Evolutionary conservation across 2,113 vertebrate genomes (phyloP), one percentile per base, ranked within the genome.

Genomic region (Mus spicilegus): DNA sequence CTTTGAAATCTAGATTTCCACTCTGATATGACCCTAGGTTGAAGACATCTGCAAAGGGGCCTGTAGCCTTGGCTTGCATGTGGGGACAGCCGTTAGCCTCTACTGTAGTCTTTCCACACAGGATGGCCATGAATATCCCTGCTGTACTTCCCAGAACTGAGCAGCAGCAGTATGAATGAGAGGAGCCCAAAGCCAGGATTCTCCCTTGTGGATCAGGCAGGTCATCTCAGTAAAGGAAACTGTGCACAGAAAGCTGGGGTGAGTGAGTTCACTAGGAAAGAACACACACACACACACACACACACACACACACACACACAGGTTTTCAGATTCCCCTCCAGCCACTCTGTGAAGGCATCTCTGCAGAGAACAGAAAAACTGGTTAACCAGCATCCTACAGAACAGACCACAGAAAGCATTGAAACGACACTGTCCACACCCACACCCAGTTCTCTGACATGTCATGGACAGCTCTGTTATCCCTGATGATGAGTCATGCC

Each of bases 241-340:
- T 0, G 5, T 0, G 17, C 7, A 3, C 14, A 1, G 49, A 33
- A 1, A 5, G 4, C 30, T 7, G 4, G 54, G 17, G 5, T 7
- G 2, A 39, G 42, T 3, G 11, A 54, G 0, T 30, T 22, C 30
- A 20, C 30, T 54, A 33, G 7, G 36, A 61, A 42, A 22, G 20
- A 42, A 84, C 7, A n/a, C 33, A 24, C 39, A 22, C 39, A 69
- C 67, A 33, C 67, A 33, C 58, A 61, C 58, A 22, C 20, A 58
- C 5, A 33, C 30, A 20, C 49, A 1, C 1, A 7, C 33, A 70
- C 24, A 26, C 61, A 63, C 61, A 51, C 49, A 1, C 1, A 7
- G 14, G 19, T 20, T 51, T 76, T 12, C 67, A 36, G 1, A 20
- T 42, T 26, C 30, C 30, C 19, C 39, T 70, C 28, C 28, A 7